phyloP scores from a whole-genome alignment of 2,797 vertebrate species.

The Peromyscus aztecus region DNA sequence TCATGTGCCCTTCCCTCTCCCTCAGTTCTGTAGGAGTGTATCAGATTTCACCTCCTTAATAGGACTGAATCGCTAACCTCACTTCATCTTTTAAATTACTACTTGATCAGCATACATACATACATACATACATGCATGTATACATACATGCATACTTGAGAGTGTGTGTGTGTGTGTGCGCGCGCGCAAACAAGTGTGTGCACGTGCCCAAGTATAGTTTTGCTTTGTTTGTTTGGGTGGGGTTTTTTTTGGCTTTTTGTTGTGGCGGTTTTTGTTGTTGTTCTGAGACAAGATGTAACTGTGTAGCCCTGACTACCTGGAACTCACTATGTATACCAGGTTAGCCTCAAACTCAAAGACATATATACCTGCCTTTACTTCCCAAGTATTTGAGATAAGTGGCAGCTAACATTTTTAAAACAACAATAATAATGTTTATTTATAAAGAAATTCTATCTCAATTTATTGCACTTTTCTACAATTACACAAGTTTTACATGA shows the following conservation, averaged over 20 bases:
- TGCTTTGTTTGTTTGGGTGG: neutral
- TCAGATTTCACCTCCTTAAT: constrained; percentile 31
- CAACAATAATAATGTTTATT: constrained; percentile 6
- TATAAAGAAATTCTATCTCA: neutral
- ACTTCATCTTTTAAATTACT: constrained; percentile 52
- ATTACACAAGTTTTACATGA: constrained; percentile 33
- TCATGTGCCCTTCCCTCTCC: neutral
- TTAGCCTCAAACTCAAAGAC: neutral
- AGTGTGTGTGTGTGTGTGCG: too few relatives aligned
- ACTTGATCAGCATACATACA: neutral
- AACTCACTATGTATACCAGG: neutral
- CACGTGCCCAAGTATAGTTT: neutral
- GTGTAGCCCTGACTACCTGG: neutral
- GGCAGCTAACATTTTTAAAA: neutral
- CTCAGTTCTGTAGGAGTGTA: neutral
- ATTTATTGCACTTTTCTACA: neutral
- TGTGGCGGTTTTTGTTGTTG: neutral
- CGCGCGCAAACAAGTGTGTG: neutral
- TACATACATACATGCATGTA: neutral
- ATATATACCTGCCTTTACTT: neutral
- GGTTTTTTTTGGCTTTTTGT: neutral
- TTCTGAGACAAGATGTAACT: neutral
- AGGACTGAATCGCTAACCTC: constrained; percentile 31
- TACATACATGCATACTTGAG: too few relatives aligned
- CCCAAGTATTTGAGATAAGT: neutral